Conservation (phyloP, 2,888 invertebrate species). For the Hanleya hanleyi region DNA sequence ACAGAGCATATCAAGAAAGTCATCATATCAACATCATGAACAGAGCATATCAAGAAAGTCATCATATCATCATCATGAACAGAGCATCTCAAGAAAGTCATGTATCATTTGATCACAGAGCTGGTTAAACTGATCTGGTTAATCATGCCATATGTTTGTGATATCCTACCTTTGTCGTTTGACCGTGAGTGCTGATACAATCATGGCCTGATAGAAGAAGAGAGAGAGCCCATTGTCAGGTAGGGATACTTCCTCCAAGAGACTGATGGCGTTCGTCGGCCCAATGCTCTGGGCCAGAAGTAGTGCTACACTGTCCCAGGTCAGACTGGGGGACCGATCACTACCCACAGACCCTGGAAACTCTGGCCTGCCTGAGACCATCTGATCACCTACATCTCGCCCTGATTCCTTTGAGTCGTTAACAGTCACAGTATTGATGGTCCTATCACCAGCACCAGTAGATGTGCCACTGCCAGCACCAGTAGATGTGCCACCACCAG, state of each 20-base stretch:
- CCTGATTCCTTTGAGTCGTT: neutral
- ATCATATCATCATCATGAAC: too few species aligned
- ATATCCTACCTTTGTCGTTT: conserved; percentile 53
- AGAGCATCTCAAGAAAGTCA: too few species aligned
- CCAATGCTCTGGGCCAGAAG: conserved; percentile 52
- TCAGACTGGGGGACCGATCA: conserved; percentile 29
- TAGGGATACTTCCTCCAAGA: conserved; percentile 40
- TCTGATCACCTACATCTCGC: neutral
- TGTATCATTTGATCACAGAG: too few species aligned
- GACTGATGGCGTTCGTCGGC: conserved; percentile 36
- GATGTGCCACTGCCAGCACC: too few species aligned
- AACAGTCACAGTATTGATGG: too few species aligned
- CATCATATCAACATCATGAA: too few species aligned
- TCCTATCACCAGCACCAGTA: too few species aligned
- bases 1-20: too few species aligned
- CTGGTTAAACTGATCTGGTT: too few species aligned
- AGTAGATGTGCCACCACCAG: too few species aligned
- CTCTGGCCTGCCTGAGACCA: neutral
- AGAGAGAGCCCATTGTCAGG: conserved; percentile 32
- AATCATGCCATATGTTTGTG: too few species aligned
- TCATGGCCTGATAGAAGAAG: conserved; percentile 48
- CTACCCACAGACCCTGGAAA: neutral
- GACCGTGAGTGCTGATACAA: conserved; percentile 43
- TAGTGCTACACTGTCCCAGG: conserved; percentile 47
- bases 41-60: too few species aligned